These are phyloP conservation scores for Syrista parreyssii DNA, from an alignment of 2,888 invertebrate species.

Conservation along the genomic window DNA sequence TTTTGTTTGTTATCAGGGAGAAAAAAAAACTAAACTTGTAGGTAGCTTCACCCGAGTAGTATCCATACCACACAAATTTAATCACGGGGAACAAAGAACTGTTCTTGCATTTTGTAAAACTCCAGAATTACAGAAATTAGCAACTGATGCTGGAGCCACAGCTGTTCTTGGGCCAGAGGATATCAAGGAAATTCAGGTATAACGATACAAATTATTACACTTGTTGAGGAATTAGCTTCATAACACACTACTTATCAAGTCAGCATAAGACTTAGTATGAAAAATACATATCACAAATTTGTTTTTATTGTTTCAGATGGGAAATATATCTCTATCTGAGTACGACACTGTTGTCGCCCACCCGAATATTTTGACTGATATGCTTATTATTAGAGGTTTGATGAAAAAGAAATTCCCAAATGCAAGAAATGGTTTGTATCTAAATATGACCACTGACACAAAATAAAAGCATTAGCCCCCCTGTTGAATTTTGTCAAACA, in stretches of 20 bases:
- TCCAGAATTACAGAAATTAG: slow-evolving; percentile 71
- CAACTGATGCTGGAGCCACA: slow-evolving; percentile 78
- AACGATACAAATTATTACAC: not conserved
- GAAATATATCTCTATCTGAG: slow-evolving; percentile 75
- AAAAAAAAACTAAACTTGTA: slow-evolving; percentile 72
- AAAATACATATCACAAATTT: slow-evolving; percentile 3
- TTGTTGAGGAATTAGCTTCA: not conserved
- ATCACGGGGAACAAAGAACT: slow-evolving; percentile 75
- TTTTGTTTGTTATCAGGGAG: slow-evolving; percentile 31
- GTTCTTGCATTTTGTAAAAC: slow-evolving; percentile 82
- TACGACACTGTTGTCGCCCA: slow-evolving; percentile 83
- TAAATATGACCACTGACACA: not conserved
- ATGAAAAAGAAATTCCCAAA: slow-evolving; percentile 82
- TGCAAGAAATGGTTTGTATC: slow-evolving; percentile 61
- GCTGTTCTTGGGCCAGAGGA: slow-evolving; percentile 79
- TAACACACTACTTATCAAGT: not conserved
- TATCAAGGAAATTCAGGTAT: slow-evolving; percentile 79
- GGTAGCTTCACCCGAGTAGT: slow-evolving; percentile 78
- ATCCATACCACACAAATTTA: slow-evolving; percentile 76
- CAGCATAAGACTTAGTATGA: slow-evolving; percentile 5
- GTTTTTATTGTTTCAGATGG: slow-evolving; percentile 68
- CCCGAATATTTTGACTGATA: slow-evolving; percentile 81
- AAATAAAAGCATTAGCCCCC: too few species aligned
- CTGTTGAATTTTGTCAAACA: not conserved
- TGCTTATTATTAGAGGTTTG: slow-evolving; percentile 80